Conservation (phyloP, 1,140 invertebrate genomes). For the Sipha flava region DNA sequence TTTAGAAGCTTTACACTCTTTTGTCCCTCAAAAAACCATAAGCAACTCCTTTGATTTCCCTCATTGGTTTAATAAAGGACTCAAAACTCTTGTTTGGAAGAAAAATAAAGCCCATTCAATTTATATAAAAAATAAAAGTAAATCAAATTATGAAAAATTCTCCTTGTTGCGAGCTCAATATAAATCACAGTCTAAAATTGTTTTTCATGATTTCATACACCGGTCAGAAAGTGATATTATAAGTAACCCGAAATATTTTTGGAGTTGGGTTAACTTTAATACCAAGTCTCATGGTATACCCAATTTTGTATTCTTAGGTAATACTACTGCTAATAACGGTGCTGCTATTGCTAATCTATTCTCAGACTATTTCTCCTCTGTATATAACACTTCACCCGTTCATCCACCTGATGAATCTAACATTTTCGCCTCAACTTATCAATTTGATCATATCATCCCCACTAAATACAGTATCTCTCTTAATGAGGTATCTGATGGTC, state of each 20-base stretch:
- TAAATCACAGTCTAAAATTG: background rate
- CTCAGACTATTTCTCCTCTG: background rate
- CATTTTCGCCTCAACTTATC: background rate
- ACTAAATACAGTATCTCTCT: background rate
- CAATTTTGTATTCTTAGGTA: background rate
- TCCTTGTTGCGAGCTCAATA: background rate
- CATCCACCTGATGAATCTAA: too few species aligned
- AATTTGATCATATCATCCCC: background rate
- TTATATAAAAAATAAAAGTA: background rate
- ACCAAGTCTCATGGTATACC: background rate
- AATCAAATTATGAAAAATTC: background rate
- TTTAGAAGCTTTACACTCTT: background rate
- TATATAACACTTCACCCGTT: background rate
- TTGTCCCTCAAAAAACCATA: background rate
- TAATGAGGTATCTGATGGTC: background rate
- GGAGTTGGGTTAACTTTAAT: background rate
- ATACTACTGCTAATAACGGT: background rate
- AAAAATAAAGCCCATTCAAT: background rate
- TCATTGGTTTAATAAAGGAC: background rate
- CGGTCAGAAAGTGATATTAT: background rate
- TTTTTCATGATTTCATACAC: background rate
- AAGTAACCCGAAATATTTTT: background rate
- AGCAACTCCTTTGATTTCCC: background rate
- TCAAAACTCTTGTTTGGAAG: background rate
- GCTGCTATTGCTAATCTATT: background rate